Evolutionary conservation across 2,888 invertebrate genomes (phyloP).

Genomic region (Chamaedrilus cognettii): DNA sequence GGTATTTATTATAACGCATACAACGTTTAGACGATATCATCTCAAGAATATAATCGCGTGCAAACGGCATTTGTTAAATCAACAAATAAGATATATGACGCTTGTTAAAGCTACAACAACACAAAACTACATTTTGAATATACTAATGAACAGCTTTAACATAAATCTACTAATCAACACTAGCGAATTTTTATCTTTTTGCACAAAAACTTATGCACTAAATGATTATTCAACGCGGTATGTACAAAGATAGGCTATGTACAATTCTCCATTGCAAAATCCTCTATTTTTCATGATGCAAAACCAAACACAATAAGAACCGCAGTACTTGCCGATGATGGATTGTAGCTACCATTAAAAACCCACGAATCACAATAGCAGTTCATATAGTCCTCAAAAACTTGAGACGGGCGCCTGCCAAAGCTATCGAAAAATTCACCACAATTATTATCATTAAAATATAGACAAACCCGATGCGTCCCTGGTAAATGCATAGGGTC

Average conservation of each 20-base stretch:
- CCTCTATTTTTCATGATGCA: no score
- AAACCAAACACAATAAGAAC: neutral
- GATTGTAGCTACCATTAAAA: neutral
- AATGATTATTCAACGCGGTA: neutral
- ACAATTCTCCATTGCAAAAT: no score
- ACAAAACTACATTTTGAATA: no score
- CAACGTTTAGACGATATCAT: no score
- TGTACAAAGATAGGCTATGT: neutral
- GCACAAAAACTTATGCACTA: neutral
- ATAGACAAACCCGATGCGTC: neutral
- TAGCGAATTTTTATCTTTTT: no score
- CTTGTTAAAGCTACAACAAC: no score
- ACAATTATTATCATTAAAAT: neutral
- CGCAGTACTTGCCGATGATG: neutral
- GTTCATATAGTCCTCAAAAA: neutral
- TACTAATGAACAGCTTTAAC: no score
- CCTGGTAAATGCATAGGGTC: neutral
- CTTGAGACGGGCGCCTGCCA: neutral
- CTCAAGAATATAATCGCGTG: no score
- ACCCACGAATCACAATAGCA: neutral
- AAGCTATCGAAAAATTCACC: slow-evolving; percentile 13
- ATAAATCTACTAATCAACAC: no score
- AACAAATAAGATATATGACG: no score
- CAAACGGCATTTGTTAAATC: no score
- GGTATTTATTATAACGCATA: no score